Evolutionary conservation across 2,888 invertebrate species (phyloP), one percentile per base, ranked within the genome.

Genomic region (Chironomus riparius): DNA sequence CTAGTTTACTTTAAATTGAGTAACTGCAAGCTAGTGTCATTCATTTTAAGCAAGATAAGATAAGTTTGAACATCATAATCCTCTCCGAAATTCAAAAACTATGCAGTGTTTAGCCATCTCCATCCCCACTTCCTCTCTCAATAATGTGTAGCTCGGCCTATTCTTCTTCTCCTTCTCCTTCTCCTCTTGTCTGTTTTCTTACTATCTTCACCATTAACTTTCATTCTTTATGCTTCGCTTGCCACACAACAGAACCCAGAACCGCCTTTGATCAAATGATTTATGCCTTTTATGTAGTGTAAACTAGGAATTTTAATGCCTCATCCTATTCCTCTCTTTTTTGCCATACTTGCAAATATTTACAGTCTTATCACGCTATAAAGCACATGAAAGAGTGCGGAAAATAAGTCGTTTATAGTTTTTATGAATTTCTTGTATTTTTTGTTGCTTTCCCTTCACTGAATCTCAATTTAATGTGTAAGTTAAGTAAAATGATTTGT

Each of bases 301-400:
- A 68, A 68, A 68, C 68, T 68, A 68, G 15, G 68, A 68, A 68
- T 68, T 68, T 68, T 68, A 68, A 38, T 38, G 68, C 38, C 38
- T 38, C 38, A 10, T 47, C 12, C 12, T 56, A 4, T 15, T 7
- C 56, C 18, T 7, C 15, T 18, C 2, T 65, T 65, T 65, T 18
- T 18, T 65, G 65, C 65, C 10, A 38, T 21, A 18, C 1, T 65
- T 24, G 65, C 65, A 65, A 65, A 65, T 65, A 65, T 65, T 65
- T 65, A 65, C 65, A 65, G 24, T 24, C 65, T 24, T 65, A 24
- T 24, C 65, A 65, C 24, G 22, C 65, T 22, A 65, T 65, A 65
- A 65, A 65, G 65, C 24, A 24, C 10, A 24, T 13, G 65, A 65
- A 65, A 65, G 24, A 24, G 65, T 65, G 65, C 24, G 65, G 65